A percentile compares a stretch with the other conserved stretches of the same genome.
These are phyloP conservation scores for Nasonia vitripennis DNA, from an alignment of 1,140 invertebrate genomes.

Conservation along the genomic window DNA sequence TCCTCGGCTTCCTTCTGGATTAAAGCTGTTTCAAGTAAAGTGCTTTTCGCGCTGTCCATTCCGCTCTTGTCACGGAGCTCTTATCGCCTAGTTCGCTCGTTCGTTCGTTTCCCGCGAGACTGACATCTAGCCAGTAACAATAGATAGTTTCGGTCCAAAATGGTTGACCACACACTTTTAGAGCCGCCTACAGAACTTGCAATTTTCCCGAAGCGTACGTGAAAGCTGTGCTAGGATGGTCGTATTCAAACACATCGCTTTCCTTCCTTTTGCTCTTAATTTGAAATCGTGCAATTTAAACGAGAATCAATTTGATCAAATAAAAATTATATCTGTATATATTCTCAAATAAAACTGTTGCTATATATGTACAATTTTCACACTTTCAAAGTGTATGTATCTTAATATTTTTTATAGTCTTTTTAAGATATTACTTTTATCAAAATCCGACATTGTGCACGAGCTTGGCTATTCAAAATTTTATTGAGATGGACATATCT, in stretches of 20 bases:
- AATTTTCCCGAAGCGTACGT: not conserved
- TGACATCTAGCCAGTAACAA: not conserved
- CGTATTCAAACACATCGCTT: not conserved
- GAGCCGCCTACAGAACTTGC: not conserved
- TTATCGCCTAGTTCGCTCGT: not conserved
- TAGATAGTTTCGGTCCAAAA: not conserved
- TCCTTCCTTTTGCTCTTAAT: not conserved
- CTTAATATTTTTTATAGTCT: too few relatives aligned
- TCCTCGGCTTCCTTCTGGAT: not conserved
- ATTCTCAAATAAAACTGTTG: too few relatives aligned
- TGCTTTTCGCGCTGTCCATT: not conserved
- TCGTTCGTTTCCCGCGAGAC: not conserved
- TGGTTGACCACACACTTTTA: slow-evolving; percentile 10
- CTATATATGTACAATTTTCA: too few relatives aligned
- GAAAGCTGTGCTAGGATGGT: not conserved
- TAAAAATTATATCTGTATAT: too few relatives aligned
- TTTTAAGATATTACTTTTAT: too few relatives aligned
- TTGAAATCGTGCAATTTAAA: not conserved
- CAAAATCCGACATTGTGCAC: too few relatives aligned
- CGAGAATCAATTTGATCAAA: not conserved
- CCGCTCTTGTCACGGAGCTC: not conserved
- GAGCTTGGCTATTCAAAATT: too few relatives aligned
- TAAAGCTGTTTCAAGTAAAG: slow-evolving; percentile 7
- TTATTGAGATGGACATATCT: too few relatives aligned
- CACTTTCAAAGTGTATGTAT: too few relatives aligned